phyloP scores from a whole-genome alignment of 2,113 vertebrate species.

The Herpailurus yagouaroundi region DNA sequence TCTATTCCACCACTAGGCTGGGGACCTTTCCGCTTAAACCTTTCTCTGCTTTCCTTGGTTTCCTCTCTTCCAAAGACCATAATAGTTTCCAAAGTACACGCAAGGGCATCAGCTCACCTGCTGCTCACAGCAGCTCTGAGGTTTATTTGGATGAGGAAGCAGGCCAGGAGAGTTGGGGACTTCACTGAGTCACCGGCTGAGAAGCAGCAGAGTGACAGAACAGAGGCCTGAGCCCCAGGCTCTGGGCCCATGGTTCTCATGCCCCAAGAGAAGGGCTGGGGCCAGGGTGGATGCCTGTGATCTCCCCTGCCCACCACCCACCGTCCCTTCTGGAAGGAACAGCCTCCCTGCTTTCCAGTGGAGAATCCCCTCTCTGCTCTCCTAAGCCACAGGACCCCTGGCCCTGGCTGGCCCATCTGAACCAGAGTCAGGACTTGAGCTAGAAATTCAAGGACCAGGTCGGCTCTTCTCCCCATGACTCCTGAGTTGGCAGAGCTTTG shows the following conservation, averaged over 20 bases:
- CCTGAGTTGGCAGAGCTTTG: neutral
- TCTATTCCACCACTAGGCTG: neutral
- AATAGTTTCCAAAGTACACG: neutral
- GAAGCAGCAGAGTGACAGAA: fast-evolving
- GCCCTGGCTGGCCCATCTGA: neutral
- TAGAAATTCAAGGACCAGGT: too few relatives aligned
- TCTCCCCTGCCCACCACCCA: neutral
- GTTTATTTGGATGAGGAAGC: neutral
- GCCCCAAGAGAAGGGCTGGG: neutral
- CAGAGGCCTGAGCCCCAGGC: neutral
- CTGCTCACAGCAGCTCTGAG: neutral
- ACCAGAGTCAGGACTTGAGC: neutral
- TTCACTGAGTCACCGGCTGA: neutral
- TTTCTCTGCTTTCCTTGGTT: neutral
- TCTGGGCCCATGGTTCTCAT: neutral
- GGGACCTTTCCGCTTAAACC: neutral
- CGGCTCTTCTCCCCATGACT: neutral
- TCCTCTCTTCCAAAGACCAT: neutral
- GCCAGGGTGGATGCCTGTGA: fast-evolving
- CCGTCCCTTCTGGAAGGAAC: neutral
- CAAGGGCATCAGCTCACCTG: neutral
- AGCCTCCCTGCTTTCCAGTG: neutral
- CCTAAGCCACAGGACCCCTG: neutral
- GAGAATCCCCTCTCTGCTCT: neutral
- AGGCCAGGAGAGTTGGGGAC: neutral